phyloP scores from a whole-genome alignment of 2,113 vertebrate species.

The Gavia stellata region DNA sequence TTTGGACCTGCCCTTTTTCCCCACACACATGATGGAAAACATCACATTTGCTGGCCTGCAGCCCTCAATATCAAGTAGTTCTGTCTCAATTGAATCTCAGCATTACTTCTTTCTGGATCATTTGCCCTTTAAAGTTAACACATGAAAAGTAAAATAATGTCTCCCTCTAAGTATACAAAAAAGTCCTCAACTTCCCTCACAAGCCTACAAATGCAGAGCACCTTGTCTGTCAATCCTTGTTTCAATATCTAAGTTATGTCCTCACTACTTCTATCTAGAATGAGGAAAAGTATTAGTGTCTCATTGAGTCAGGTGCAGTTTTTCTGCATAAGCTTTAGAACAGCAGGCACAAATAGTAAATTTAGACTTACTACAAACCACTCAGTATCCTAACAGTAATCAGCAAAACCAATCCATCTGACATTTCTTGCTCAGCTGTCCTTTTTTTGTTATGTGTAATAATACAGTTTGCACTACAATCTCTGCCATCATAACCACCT shows the following conservation, averaged over 20 bases:
- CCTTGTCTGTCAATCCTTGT: neutral
- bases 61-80: conserved; percentile 26
- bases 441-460: neutral
- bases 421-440: neutral
- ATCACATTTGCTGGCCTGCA: neutral
- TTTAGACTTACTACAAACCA: neutral
- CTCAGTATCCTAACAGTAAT: neutral
- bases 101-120: conserved; percentile 51
- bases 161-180: conserved; percentile 8
- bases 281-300: neutral
- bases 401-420: neutral
- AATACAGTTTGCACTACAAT: neutral
- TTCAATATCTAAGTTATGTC: neutral
- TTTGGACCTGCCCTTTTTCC: conserved; percentile 18
- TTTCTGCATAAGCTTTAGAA: neutral
- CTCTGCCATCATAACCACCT: neutral
- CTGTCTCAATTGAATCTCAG: conserved; percentile 38
- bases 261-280: neutral
- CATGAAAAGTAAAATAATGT: conserved; percentile 36
- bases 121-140: conserved; percentile 40
- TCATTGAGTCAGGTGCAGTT: neutral
- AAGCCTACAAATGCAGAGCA: conserved; percentile 30
- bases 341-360: neutral
- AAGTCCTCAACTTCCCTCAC: neutral
- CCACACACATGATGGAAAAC: neutral